These are phyloP conservation scores for Blastomussa wellsi DNA, from an alignment of 92 coral and sea anemone species.

Conservation along the genomic window DNA sequence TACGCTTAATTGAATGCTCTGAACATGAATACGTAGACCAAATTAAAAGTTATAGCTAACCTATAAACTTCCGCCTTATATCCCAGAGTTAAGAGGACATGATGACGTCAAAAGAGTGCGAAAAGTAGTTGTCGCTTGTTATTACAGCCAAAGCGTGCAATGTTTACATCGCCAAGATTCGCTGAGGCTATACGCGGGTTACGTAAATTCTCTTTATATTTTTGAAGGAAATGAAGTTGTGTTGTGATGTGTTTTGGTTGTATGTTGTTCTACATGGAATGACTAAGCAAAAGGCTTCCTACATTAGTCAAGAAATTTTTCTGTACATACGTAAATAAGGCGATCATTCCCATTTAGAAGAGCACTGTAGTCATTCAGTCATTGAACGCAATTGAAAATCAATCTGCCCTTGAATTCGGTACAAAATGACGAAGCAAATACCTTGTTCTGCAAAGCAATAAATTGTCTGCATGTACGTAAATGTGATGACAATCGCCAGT, in stretches of 20 bases:
- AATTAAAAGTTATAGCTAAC: not conserved
- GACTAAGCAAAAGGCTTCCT: not conserved
- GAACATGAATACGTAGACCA: not conserved
- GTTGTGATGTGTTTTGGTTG: too few relatives aligned
- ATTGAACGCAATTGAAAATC: not conserved
- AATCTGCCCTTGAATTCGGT: not conserved
- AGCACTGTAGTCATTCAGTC: too few relatives aligned
- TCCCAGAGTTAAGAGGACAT: not conserved
- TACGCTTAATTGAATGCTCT: not conserved
- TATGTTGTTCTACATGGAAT: not conserved
- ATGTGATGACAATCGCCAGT: not conserved
- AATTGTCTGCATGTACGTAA: not conserved
- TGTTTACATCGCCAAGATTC: too few relatives aligned
- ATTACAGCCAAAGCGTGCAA: not conserved
- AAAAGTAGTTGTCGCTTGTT: not conserved
- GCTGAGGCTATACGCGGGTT: too few relatives aligned
- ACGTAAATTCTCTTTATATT: too few relatives aligned
- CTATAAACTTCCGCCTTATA: not conserved
- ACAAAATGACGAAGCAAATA: not conserved
- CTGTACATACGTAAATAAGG: not conserved
- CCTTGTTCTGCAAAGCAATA: not conserved
- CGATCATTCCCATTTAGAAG: not conserved
- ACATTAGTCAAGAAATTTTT: too few relatives aligned
- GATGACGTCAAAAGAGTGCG: not conserved
- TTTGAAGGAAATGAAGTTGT: too few relatives aligned